Conservation (phyloP, 2,113 vertebrate genomes). For the Anoura caudifer region DNA sequence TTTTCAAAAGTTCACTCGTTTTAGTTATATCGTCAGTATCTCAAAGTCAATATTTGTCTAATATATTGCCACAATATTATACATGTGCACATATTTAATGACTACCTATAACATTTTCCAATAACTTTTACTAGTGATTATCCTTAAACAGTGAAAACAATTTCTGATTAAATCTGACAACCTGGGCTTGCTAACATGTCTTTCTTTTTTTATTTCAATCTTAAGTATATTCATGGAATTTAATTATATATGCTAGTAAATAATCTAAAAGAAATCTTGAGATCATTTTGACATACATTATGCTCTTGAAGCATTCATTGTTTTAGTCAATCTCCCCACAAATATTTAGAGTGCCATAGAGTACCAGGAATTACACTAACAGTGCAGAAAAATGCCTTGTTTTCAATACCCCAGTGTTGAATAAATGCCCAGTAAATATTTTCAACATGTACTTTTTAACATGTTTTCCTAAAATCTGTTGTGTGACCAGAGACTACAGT, state of each 20-base stretch:
- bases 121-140: background rate
- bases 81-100: background rate
- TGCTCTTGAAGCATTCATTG: background rate
- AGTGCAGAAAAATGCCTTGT: background rate
- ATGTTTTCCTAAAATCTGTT: background rate
- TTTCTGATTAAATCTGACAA: background rate
- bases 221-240: background rate
- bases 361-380: background rate
- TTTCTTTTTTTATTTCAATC: background rate
- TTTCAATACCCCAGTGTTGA: background rate
- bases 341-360: background rate
- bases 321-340: background rate
- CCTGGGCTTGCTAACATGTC: background rate
- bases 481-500: background rate
- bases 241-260: background rate
- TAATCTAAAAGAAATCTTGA: background rate
- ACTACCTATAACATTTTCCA: background rate
- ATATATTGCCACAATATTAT: background rate
- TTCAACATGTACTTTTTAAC: background rate
- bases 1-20: background rate
- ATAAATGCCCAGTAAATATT: background rate
- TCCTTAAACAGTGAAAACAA: background rate
- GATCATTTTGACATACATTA: background rate
- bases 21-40: background rate
- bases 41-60: background rate